Conservation (phyloP, 2,113 vertebrate genomes). For the Embiotoca jacksoni region DNA sequence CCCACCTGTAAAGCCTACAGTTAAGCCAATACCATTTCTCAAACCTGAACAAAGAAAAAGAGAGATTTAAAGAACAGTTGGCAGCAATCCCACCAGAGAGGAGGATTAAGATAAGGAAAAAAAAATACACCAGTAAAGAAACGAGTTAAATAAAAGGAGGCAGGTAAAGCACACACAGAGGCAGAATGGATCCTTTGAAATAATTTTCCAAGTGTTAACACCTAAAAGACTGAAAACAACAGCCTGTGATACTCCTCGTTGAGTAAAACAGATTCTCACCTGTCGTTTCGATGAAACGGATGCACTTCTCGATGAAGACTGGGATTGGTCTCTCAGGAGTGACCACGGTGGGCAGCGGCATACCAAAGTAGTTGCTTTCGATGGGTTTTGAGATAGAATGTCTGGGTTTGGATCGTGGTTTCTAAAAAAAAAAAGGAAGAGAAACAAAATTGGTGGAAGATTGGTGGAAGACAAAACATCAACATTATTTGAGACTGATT, state of each 20-base stretch:
- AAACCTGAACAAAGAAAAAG: constrained; percentile 31
- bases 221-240: constrained; percentile 16
- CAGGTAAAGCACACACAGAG: constrained; percentile 14
- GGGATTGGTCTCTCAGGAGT: constrained; percentile 90
- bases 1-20: background rate
- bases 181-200: constrained; percentile 1
- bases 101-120: constrained; percentile 40
- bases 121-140: constrained; percentile 6
- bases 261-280: constrained; percentile 80
- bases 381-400: constrained; percentile 92
- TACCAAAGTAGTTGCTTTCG: constrained; percentile 95
- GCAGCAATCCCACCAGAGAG: constrained; percentile 24
- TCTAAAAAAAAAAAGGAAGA: constrained; percentile 77
- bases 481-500: constrained; percentile 18
- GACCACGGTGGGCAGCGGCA: constrained; percentile 89
- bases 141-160: constrained; percentile 19
- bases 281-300: constrained; percentile 94
- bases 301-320: constrained; percentile 94
- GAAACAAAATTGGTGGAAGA: constrained; percentile 15
- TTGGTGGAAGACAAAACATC: background rate
- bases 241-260: background rate
- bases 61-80: constrained; percentile 4
- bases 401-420: constrained; percentile 90
- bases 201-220: constrained; percentile 4
- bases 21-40: constrained; percentile 14